Conservation (phyloP, 2,797 vertebrate species). For the Hybognathus amarus region DNA sequence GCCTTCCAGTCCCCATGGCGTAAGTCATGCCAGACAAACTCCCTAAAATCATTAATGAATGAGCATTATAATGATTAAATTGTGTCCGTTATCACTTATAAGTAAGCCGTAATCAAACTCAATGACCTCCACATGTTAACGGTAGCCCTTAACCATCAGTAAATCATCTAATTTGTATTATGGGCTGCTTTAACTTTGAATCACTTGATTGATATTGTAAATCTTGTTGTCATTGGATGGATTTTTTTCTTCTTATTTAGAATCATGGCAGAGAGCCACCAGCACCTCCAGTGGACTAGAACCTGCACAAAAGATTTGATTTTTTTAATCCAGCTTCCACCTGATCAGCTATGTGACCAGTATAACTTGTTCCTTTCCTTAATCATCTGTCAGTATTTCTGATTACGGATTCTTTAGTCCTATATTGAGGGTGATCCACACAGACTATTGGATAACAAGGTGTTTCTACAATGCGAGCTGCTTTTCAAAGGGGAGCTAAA, state of each 20-base stretch:
- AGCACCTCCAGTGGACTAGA: constrained; percentile 91
- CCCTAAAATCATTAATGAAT: not conserved
- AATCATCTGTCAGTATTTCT: constrained; percentile 6
- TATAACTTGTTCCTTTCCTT: constrained; percentile 62
- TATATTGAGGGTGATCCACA: not conserved
- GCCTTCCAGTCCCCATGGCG: constrained; percentile 81
- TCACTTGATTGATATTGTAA: not conserved
- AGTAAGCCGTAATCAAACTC: not conserved
- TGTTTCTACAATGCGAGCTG: not conserved
- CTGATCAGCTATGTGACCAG: constrained; percentile 77
- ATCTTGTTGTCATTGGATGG: not conserved
- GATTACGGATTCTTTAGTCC: not conserved
- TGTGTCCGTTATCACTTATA: not conserved
- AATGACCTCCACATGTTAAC: not conserved
- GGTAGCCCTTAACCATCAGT: not conserved
- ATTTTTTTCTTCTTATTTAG: constrained; percentile 63
- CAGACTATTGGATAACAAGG: not conserved
- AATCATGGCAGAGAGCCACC: constrained; percentile 86
- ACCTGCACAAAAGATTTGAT: constrained; percentile 59
- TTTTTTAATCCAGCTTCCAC: constrained; percentile 60
- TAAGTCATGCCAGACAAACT: constrained; percentile 74
- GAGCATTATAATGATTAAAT: not conserved
- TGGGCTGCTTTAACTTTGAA: not conserved
- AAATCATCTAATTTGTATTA: not conserved
- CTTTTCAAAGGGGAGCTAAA: not conserved